Evolutionary conservation across 2,888 invertebrate genomes (phyloP).

Genomic region (Clepsis dumicolana): DNA sequence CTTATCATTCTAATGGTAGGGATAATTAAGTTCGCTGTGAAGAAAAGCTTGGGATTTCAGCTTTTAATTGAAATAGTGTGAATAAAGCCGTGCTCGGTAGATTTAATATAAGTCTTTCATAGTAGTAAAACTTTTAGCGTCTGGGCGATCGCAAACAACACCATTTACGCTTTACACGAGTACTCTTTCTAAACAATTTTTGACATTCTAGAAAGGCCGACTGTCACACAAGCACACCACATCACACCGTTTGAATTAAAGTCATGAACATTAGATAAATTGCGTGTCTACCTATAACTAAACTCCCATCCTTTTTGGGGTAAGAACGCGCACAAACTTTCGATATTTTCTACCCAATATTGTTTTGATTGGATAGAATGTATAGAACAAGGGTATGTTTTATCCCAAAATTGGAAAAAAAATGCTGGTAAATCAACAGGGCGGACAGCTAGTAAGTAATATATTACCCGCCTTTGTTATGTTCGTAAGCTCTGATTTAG

Average conservation of each 20-base stretch:
- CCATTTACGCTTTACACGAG: no score
- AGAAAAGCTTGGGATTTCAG: not conserved
- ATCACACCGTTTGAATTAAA: no score
- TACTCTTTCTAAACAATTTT: no score
- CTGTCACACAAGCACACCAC: no score
- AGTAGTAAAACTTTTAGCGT: no score
- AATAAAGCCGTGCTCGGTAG: no score
- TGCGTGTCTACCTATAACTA: not conserved
- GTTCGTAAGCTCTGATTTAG: not conserved
- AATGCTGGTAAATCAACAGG: not conserved
- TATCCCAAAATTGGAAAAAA: not conserved
- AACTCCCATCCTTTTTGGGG: not conserved
- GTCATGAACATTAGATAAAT: not conserved
- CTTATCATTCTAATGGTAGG: not conserved
- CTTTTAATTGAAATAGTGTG: not conserved
- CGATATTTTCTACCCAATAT: not conserved
- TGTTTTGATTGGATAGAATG: conserved; percentile 6
- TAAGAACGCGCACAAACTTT: not conserved
- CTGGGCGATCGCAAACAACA: no score
- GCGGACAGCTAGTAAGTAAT: conserved; percentile 12
- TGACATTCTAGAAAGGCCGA: no score
- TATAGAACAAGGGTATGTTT: not conserved
- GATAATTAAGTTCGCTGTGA: not conserved
- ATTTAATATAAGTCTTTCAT: no score
- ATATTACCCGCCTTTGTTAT: conserved; percentile 12